A percentile compares a stretch with the other conserved stretches of the same genome.
Conservation (phyloP, 2,113 vertebrate species). For the Danio rerio region GRCz12tu NC_133196.1:43344501-43345000, state of each 20-base stretch:
- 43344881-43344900: slow-evolving; percentile 73
- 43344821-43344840: slow-evolving; percentile 80
- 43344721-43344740: neutral
- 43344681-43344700: neutral
- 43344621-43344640: slow-evolving; percentile 3
- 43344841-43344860: slow-evolving; percentile 83
- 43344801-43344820: neutral
- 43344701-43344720: neutral
- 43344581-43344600: slow-evolving; percentile 48
- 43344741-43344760: neutral
- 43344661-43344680: neutral
- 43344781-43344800: neutral
- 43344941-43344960: neutral
- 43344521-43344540: slow-evolving; percentile 35
- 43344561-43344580: slow-evolving; percentile 50
- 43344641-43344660: neutral
- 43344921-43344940: slow-evolving; percentile 57
- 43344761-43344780: neutral
- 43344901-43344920: slow-evolving; percentile 67
- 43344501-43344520: neutral
- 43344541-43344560: slow-evolving; percentile 54
- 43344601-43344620: neutral
- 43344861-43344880: slow-evolving; percentile 79
- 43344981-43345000: neutral
- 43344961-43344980: neutral